These are phyloP conservation scores for Drosophila neutralis DNA, from an alignment of 2,888 invertebrate genomes.

Conservation along the genomic window DNA sequence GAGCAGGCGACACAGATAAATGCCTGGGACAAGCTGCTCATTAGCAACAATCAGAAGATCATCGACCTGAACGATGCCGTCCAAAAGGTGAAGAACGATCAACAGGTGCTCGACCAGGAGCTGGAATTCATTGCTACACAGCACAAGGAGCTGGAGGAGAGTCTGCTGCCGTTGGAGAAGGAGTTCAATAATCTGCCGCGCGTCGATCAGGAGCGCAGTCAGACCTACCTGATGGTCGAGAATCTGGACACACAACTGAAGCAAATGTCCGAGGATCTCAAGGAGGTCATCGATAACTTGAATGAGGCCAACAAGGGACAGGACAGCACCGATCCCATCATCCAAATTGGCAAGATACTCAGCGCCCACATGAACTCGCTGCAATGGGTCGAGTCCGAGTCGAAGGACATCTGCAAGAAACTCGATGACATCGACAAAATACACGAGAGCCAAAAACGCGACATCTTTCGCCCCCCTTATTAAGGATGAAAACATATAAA, in stretches of 20 bases:
- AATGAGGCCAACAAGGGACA: slow-evolving; percentile 94
- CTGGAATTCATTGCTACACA: slow-evolving; percentile 96
- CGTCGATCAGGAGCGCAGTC: slow-evolving; percentile 94
- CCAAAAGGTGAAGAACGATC: slow-evolving; percentile 94
- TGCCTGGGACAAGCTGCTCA: slow-evolving; percentile 96
- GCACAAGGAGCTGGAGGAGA: slow-evolving; percentile 95
- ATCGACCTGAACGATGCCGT: slow-evolving; percentile 93
- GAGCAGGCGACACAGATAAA: slow-evolving; percentile 98
- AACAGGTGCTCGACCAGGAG: slow-evolving; percentile 95
- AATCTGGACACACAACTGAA: slow-evolving; percentile 96
- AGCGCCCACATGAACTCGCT: slow-evolving; percentile 98
- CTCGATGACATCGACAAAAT: slow-evolving; percentile 93
- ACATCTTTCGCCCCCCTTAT: slow-evolving; percentile 88
- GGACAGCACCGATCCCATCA: slow-evolving; percentile 94
- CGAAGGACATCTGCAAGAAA: slow-evolving; percentile 90
- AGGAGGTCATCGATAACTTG: slow-evolving; percentile 97
- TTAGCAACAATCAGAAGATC: slow-evolving; percentile 96
- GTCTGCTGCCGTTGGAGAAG: slow-evolving; percentile 93
- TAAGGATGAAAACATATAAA: slow-evolving; percentile 67
- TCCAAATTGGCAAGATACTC: slow-evolving; percentile 96
- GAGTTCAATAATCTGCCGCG: slow-evolving; percentile 89
- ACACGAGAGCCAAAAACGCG: slow-evolving; percentile 90
- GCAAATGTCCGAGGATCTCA: slow-evolving; percentile 97
- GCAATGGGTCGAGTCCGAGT: slow-evolving; percentile 96
- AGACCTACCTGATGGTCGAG: slow-evolving; percentile 95